Base-by-base conservation (phyloP, 1,140 invertebrate species). In the Musca domestica region DNA sequence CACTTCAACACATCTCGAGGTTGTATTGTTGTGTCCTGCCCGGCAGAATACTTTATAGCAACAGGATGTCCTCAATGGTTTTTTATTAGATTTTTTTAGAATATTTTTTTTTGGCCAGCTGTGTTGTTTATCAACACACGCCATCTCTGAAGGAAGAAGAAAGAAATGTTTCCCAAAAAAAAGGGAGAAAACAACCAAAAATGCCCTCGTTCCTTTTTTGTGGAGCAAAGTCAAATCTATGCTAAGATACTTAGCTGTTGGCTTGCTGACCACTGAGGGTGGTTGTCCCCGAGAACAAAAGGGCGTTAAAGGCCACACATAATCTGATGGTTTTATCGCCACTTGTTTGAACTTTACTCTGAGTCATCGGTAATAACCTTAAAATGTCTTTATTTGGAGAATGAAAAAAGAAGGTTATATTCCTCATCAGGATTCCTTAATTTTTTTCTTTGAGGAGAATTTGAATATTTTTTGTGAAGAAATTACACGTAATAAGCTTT, bases 251-350 rank as follows among this genome's bases (percentile, higher is more conserved):
- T 41, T 41, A 41, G 34, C 34, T 12, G 10, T 41, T 41, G 5
- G 34, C 22, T 20, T 17, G 27, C 9, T 41, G 23, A 49, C 56
- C 12, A 63, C 15, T 41, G 52, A 34, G 15, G 54, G 25, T 14
- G 23, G 22, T 49, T 27, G n/a, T 23, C 49, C 19, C 20, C 19
- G 54, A 58, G 34, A 51, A 19, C 9, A 22, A 17, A 15, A 51
- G 48, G 12, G 27, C 23, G 22, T n/a, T 47, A 64, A 22, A 49
- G 63, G 63, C 41, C 41, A 47, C 34, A 41, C 64, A 69, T 79
- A 79, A 79, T 79, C 77, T 79, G 76, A 71, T 74, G 69, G 75
- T 79, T 79, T 79, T 79, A 79, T 79, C 77, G 75, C 71, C 67
- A 70, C 69, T 70, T 70, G 69, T 66, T 67, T 70, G 69, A 70